Evolutionary conservation across 2,113 vertebrate genomes (phyloP).

Genomic region (Maccullochella peelii): DNA sequence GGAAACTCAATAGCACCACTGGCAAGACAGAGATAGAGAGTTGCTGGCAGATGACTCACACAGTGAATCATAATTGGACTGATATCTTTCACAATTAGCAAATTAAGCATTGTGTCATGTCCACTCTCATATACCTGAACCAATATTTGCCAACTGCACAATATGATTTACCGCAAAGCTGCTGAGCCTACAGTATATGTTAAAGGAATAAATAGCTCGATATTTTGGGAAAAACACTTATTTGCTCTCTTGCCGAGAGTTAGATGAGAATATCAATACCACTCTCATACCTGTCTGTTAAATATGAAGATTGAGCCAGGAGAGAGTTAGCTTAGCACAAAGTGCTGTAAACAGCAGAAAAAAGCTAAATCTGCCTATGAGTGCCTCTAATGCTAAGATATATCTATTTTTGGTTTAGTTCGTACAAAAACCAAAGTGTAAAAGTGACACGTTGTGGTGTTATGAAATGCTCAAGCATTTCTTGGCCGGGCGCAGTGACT

Average conservation of each 20-base stretch:
- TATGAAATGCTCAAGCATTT: neutral
- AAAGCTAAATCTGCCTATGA: neutral
- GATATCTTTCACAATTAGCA: slow-evolving; percentile 26
- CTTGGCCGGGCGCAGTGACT: neutral
- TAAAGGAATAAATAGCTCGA: neutral
- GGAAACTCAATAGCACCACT: slow-evolving; percentile 34
- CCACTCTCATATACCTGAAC: neutral
- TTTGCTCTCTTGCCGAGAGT: neutral
- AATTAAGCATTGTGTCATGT: slow-evolving; percentile 16
- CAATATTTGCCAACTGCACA: neutral
- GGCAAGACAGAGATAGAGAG: slow-evolving; percentile 18
- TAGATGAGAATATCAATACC: neutral
- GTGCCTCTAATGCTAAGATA: neutral
- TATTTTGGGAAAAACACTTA: neutral
- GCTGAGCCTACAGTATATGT: neutral
- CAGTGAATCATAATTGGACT: slow-evolving; percentile 20
- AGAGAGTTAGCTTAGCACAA: neutral
- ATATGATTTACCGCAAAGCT: neutral
- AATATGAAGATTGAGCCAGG: neutral
- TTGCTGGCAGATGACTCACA: slow-evolving; percentile 24
- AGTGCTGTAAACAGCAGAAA: neutral
- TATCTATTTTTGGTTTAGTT: too few relatives aligned
- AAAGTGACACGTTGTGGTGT: too few relatives aligned
- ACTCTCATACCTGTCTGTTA: neutral
- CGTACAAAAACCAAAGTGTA: too few relatives aligned